These are phyloP conservation scores for Cichladusa arquata DNA, from an alignment of 2,113 vertebrate genomes.

Conservation along the genomic window DNA sequence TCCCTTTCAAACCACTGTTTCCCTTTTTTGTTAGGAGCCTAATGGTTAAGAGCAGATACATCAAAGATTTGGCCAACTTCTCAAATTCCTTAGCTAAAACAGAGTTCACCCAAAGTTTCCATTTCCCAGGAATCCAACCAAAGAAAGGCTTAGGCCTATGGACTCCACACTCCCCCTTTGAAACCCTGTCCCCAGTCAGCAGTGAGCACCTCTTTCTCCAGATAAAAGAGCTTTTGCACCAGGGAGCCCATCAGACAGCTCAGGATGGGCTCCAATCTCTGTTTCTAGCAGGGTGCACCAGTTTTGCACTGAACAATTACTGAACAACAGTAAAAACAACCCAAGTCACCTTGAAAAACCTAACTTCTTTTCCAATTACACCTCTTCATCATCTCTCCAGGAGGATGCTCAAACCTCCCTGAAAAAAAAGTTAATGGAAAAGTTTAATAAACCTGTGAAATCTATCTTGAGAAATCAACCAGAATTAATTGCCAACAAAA, in stretches of 20 bases:
- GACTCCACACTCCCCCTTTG: too few relatives aligned
- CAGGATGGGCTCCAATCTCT: not conserved
- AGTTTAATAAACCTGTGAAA: not conserved
- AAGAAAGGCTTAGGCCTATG: accelerated
- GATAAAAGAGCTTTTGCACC: not conserved
- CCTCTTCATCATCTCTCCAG: not conserved
- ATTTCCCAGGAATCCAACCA: not conserved
- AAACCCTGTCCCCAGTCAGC: accelerated
- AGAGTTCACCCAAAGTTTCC: too few relatives aligned
- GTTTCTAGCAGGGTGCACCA: not conserved
- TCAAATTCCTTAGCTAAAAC: not conserved
- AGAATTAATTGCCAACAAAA: not conserved
- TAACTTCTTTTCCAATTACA: not conserved
- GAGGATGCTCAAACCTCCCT: not conserved
- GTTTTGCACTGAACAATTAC: not conserved
- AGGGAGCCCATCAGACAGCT: not conserved
- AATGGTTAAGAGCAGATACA: accelerated
- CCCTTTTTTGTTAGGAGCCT: too few relatives aligned
- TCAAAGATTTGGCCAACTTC: accelerated
- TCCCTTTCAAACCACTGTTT: not conserved
- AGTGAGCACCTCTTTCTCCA: not conserved
- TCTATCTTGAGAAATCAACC: not conserved
- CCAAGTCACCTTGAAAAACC: not conserved
- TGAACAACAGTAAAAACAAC: not conserved
- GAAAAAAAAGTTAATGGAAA: not conserved